Evolutionary conservation across 2,797 vertebrate genomes (phyloP).

Genomic region (Lates japonicus): DNA sequence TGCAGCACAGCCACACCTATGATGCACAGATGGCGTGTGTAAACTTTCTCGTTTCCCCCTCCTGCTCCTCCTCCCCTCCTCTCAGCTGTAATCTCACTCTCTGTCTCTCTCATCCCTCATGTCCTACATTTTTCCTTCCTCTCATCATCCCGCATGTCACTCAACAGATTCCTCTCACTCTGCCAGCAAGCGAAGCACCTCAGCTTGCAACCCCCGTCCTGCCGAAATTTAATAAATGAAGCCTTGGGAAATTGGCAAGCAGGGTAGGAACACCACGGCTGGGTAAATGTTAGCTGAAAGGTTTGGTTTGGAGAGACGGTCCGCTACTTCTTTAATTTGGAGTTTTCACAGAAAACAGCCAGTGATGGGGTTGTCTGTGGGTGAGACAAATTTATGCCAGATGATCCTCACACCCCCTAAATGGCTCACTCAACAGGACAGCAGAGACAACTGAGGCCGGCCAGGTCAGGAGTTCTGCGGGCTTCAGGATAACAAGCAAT

Average conservation of each 20-base stretch:
- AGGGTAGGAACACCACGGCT: slow-evolving; percentile 20
- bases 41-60: slow-evolving; percentile 65
- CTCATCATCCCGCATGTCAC: slow-evolving; percentile 63
- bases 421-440: slow-evolving; percentile 30
- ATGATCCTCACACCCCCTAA: slow-evolving; percentile 34
- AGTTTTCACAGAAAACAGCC: slow-evolving; percentile 50
- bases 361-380: slow-evolving; percentile 34
- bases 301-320: slow-evolving; percentile 16
- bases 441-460: slow-evolving; percentile 26
- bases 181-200: slow-evolving; percentile 44
- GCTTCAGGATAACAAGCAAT: slow-evolving; percentile 56
- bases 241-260: slow-evolving; percentile 41
- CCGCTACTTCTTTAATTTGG: slow-evolving; percentile 21
- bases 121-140: slow-evolving; percentile 64
- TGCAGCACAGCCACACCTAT: slow-evolving; percentile 62
- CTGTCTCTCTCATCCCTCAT: slow-evolving; percentile 46
- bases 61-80: slow-evolving; percentile 45
- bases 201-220: slow-evolving; percentile 26
- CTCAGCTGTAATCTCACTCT: slow-evolving; percentile 34
- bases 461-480: slow-evolving; percentile 33
- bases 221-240: slow-evolving; percentile 63
- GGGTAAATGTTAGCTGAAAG: slow-evolving; percentile 56
- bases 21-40: slow-evolving; percentile 75
- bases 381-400: slow-evolving; percentile 27
- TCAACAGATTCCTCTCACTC: slow-evolving; percentile 55